Conservation (phyloP, 2,113 vertebrate genomes). For the Notothenia coriiceps region DNA sequence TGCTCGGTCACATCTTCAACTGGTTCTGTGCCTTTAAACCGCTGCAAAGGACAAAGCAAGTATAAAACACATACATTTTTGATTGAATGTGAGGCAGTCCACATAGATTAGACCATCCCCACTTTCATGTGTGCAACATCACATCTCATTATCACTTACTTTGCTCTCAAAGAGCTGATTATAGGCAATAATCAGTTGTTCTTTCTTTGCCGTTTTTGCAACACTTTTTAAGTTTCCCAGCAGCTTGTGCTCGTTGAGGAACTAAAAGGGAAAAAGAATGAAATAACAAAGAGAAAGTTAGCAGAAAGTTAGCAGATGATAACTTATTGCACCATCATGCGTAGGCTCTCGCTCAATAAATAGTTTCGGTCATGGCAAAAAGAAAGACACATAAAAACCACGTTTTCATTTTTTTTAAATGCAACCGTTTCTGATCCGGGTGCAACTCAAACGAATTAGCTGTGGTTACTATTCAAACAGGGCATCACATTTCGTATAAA, state of each 20-base stretch:
- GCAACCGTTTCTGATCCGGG: background rate
- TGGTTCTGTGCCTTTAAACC: constrained; percentile 92
- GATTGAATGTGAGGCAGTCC: background rate
- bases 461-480: fast-evolving
- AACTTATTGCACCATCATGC: background rate
- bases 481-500: background rate
- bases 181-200: constrained; percentile 92
- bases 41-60: constrained; percentile 73
- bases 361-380: background rate
- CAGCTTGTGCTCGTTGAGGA: constrained; percentile 93
- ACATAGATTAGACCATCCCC: too few species aligned
- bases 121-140: background rate
- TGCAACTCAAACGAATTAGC: background rate
- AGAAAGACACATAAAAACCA: too few species aligned
- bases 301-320: background rate
- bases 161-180: constrained; percentile 92
- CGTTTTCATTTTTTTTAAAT: too few species aligned
- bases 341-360: background rate
- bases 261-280: constrained; percentile 80
- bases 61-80: background rate
- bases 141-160: constrained; percentile 77
- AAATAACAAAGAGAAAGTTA: background rate
- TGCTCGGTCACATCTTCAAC: constrained; percentile 85
- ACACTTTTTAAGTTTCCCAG: constrained; percentile 97
- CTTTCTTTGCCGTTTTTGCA: constrained; percentile 94